Base-by-base conservation (phyloP, 1,140 invertebrate species). In the Centruroides sculpturatus region DNA sequence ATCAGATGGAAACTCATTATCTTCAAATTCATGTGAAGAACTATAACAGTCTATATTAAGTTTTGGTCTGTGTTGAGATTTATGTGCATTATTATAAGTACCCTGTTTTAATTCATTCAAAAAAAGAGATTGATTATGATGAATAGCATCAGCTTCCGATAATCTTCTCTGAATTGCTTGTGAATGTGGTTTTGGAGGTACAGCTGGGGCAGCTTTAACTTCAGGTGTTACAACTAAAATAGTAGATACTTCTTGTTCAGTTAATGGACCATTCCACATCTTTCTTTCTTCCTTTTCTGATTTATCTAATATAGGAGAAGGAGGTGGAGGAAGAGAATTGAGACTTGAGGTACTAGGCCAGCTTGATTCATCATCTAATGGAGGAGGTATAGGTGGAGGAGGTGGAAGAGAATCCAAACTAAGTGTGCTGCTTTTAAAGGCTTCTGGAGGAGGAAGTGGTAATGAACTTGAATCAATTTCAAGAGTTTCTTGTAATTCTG, bases 261-360 rank as follows among this genome's bases (percentile, higher is more conserved):
- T 64, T 47, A 46, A 55, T 51, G 11, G 59, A 83, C 8, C 78
- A 76, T 64, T 64, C 59, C 61, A 62, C 50, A 62, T 66, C 0
- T 83, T 56, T 34, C 83, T 4, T 84, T 84, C 1, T 86, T 87
- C 41, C 41, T 41, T 41, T 3, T 86, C 86, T 11, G 85, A 85
- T 3, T 85, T 86, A 56, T 87, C 55, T 68, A 9, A 83, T 85
- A 57, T 87, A 83, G 49, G 87, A 70, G 13, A 85, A 85, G 3
- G 85, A 35, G 69, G 69, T 36, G 72, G 69, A 49, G 69, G 68
- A 36, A 70, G 62, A 36, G 70, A 70, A 49, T 65, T 68, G 8
- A 71, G 60, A 59, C 66, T 70, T 47, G 65, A 67, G 49, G 64
- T 68, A 59, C 63, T 69, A 51, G 54, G 57, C 59, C 61, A 62